These are phyloP conservation scores for Dolichallabes microphthalmus DNA, from an alignment of 2,113 vertebrate species.

Conservation along the genomic window DNA sequence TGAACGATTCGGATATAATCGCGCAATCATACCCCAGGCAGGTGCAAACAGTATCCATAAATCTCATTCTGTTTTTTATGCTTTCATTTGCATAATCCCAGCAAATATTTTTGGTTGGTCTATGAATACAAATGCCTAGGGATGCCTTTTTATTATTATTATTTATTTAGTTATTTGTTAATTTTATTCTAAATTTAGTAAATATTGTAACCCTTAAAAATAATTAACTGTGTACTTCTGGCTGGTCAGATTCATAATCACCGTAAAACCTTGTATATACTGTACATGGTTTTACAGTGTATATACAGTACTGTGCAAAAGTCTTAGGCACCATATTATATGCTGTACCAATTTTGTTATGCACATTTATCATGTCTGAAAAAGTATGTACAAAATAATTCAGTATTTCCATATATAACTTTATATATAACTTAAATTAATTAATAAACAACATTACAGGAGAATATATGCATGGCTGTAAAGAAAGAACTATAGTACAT, in stretches of 20 bases:
- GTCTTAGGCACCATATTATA: too few species aligned
- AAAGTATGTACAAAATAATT: too few species aligned
- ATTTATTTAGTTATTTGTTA: neutral
- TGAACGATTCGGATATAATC: conserved; percentile 37
- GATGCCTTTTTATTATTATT: conserved; percentile 16
- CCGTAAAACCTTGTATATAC: neutral
- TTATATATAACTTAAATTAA: too few species aligned
- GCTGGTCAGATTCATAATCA: neutral
- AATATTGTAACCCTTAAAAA: neutral
- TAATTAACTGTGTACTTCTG: neutral
- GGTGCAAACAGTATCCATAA: conserved; percentile 47
- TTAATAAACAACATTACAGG: too few species aligned
- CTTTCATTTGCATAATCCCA: conserved; percentile 50
- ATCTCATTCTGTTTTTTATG: conserved; percentile 51
- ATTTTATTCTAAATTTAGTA: conserved; percentile 1
- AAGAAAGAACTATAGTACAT: too few species aligned
- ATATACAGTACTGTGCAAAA: too few species aligned
- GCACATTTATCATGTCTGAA: too few species aligned
- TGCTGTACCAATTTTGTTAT: too few species aligned
- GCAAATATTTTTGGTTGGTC: conserved; percentile 36
- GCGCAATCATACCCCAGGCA: conserved; percentile 39
- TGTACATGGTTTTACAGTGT: too few species aligned
- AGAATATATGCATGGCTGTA: too few species aligned
- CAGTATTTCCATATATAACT: too few species aligned
- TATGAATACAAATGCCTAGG: conserved; percentile 42